Percentiles rank a stretch among this genome's conserved stretches.
Evolutionary conservation across 53 echinoderm and acorn worm species (phyloP).

Genomic region (Antedon mediterranea): DNA sequence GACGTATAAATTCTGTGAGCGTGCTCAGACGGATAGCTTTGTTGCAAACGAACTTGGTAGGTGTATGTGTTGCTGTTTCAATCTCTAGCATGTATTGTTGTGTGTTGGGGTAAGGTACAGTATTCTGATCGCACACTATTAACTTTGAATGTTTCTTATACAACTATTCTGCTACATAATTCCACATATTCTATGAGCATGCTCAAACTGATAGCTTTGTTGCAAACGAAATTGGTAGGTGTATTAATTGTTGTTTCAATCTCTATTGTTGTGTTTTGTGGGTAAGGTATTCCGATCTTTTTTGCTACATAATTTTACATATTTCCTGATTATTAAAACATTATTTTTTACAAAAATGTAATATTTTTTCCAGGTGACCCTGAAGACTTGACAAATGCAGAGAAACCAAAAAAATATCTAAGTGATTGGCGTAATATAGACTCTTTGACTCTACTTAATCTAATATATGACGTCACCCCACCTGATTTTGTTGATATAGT

Average conservation of each 20-base stretch:
- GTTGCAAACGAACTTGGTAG: conserved; percentile 92
- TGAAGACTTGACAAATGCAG: conserved; percentile 53
- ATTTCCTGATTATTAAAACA: too few species aligned
- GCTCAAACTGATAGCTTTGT: conserved; percentile 97
- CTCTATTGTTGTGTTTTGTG: too few species aligned
- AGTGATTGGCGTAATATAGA: conserved; percentile 60
- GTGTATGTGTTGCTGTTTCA: too few species aligned
- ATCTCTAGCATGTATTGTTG: too few species aligned
- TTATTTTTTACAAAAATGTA: background rate
- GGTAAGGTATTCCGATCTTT: too few species aligned
- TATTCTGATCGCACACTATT: too few species aligned
- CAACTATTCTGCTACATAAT: too few species aligned
- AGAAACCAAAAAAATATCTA: conserved; percentile 43
- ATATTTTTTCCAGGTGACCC: conserved; percentile 50
- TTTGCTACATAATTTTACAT: too few species aligned
- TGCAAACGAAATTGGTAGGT: conserved; percentile 85
- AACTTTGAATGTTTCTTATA: too few species aligned
- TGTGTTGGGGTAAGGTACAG: too few species aligned
- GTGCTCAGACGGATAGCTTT: conserved; percentile 95
- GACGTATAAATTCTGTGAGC: conserved; percentile 94
- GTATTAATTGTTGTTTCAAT: too few species aligned
- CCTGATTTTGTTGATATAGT: conserved; percentile 95
- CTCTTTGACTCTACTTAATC: conserved; percentile 71
- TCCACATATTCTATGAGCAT: conserved; percentile 1
- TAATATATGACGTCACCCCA: conserved; percentile 92